These are phyloP conservation scores for Epinephelus moara DNA, from an alignment of 2,113 vertebrate species.

Conservation along the genomic window DNA sequence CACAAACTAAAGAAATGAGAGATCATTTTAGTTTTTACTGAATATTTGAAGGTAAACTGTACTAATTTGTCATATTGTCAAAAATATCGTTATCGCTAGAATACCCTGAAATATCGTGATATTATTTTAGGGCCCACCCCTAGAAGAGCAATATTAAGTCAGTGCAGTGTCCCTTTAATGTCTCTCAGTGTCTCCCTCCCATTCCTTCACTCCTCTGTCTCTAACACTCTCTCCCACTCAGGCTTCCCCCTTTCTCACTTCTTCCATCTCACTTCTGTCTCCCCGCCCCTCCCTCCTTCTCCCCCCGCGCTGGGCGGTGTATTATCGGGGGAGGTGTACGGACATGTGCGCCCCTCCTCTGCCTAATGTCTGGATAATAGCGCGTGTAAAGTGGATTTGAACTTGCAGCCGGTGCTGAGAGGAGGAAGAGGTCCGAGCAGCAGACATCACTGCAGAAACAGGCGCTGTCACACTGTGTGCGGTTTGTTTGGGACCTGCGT, in stretches of 20 bases:
- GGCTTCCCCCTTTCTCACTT: constrained; percentile 8
- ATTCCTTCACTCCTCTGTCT: not conserved
- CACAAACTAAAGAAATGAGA: too few species aligned
- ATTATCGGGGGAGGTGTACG: constrained; percentile 7
- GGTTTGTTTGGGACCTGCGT: not conserved
- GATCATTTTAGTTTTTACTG: too few species aligned
- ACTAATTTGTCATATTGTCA: too few species aligned
- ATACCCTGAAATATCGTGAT: too few species aligned
- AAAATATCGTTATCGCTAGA: too few species aligned
- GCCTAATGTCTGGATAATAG: constrained; percentile 86
- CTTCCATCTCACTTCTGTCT: not conserved
- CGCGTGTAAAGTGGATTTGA: constrained; percentile 92
- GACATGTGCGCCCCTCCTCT: constrained; percentile 86
- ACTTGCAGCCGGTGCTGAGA: constrained; percentile 88
- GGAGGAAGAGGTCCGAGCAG: constrained; percentile 71
- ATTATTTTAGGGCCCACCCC: too few species aligned
- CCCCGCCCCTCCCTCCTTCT: not conserved
- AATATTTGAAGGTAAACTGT: too few species aligned
- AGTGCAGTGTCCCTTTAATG: not conserved
- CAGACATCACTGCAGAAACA: constrained; percentile 27
- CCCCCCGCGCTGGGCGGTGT: constrained; percentile 40
- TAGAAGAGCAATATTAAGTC: too few species aligned
- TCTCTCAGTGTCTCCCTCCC: not conserved
- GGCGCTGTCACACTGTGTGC: not conserved
- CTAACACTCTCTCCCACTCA: not conserved